Evolutionary conservation across 2,888 invertebrate genomes (phyloP), one percentile per base, ranked within the genome.

Genomic region (Tryphoninae sp.): DNA sequence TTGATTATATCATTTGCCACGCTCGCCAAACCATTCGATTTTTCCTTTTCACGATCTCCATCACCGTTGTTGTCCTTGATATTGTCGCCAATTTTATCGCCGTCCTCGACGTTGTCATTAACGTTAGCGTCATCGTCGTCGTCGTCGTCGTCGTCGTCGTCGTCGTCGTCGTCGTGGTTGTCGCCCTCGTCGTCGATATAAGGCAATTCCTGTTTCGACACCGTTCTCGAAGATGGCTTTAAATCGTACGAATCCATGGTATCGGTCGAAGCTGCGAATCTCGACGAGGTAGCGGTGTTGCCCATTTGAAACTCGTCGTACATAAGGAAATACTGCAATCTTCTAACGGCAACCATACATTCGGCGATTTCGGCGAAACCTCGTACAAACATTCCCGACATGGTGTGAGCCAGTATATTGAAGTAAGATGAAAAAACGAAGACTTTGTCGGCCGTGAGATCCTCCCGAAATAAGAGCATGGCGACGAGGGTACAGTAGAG

Each of bases 401-500:
- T 94, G 0, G 93, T 93, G 84, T 93, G 93, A 0, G 94, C 92
- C 3, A 94, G 89, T 26, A 93, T 92, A 83, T 93, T 93, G 88
- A 93, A 94, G 85, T 93, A 94, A 0, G 93, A 93, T 81, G 93
- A 93, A 72, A 94, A 93, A 0, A 94, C 94, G 86, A 94, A 94
- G 1, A 94, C 93, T 88, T 95, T 94, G 85, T 95, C 95, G 0
- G 97, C 96, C 0, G 95, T 95, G 83, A 98, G 93, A 2, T 92
- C 89, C 85, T 95, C 94, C 2, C 95, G 95, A 0, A 94, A 91
- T 13, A 96, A 89, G 0, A 95, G 93, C 91, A 95, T 96, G 0
- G 95, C 93, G 0, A 97, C 89, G 49, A 98, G 94, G 0, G 96
- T 95, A 65, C 95, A 93, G 88, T 96, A 96, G 0, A 97, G 92